Conservation (phyloP, 2,888 invertebrate species). For the Brachypterus glaber region DNA sequence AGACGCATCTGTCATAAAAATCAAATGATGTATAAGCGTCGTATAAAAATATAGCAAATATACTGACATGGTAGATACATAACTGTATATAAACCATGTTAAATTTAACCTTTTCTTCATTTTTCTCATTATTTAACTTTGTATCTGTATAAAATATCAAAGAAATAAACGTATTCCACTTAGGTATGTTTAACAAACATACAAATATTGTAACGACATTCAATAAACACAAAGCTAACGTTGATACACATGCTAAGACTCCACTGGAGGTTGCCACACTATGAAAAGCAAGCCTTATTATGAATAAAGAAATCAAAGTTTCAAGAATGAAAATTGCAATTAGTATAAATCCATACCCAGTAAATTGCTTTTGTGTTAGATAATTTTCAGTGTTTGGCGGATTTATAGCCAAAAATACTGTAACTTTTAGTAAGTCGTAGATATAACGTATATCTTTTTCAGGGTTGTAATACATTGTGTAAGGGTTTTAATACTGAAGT, state of each 20-base stretch:
- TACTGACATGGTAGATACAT: conserved; percentile 7
- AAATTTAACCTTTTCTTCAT: not conserved
- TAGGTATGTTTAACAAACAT: conserved; percentile 12
- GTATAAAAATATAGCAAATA: conserved; percentile 13
- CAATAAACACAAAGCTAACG: conserved; percentile 6
- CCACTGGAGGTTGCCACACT: conserved; percentile 9
- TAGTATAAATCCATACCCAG: conserved; percentile 11
- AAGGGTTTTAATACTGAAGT: too few relatives aligned
- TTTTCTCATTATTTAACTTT: conserved; percentile 11
- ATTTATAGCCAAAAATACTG: conserved; percentile 13
- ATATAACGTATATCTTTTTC: conserved; percentile 12
- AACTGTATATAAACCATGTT: conserved; percentile 9
- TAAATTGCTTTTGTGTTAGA: conserved; percentile 7
- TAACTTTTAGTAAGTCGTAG: conserved; percentile 13
- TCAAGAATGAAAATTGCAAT: conserved; percentile 10
- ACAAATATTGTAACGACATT: conserved; percentile 14
- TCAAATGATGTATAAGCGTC: conserved; percentile 15
- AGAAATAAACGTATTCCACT: conserved; percentile 17
- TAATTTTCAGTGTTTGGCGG: conserved; percentile 11
- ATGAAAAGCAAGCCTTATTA: conserved; percentile 10
- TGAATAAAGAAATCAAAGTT: conserved; percentile 7
- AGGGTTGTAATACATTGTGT: not conserved
- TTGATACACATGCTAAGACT: conserved; percentile 10
- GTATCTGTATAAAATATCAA: conserved; percentile 13
- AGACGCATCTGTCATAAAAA: conserved; percentile 13